Conservation (phyloP, 2,113 vertebrate species). For the Oxyruncus cristatus region DNA sequence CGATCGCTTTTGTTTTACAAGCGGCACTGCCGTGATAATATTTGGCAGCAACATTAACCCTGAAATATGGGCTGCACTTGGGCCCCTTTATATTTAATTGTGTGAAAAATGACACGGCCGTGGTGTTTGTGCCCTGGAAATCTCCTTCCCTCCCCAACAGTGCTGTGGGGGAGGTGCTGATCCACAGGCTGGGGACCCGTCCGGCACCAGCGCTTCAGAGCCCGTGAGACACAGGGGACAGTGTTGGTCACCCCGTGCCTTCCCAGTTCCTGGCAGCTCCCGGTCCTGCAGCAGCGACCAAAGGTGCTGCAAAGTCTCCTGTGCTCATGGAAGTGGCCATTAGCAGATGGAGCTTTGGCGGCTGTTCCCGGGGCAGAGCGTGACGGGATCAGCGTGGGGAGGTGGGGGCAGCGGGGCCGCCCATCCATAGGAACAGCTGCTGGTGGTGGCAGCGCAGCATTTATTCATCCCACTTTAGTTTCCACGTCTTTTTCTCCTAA, state of each 20-base stretch:
- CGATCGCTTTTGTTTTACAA: conserved; percentile 1
- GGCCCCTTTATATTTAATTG: conserved; percentile 16
- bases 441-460: rapidly evolving
- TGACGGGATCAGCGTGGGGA: background rate
- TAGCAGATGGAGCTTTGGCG: background rate
- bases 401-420: background rate
- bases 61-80: conserved; percentile 42
- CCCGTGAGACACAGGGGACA: rapidly evolving
- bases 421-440: rapidly evolving
- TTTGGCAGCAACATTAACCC: conserved; percentile 50
- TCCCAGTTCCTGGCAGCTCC: rapidly evolving
- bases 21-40: background rate
- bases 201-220: rapidly evolving
- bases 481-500: background rate
- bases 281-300: rapidly evolving
- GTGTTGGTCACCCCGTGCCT: rapidly evolving
- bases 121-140: background rate
- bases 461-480: background rate
- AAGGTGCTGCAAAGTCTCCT: background rate
- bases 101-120: background rate
- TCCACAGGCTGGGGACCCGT: background rate
- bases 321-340: rapidly evolving
- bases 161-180: background rate
- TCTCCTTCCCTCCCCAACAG: background rate
- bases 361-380: background rate